A percentile compares a stretch with the other conserved stretches of the same genome.
phyloP scores from a whole-genome alignment of 1,140 invertebrate species.

The Chionoecetes opilio region DNA sequence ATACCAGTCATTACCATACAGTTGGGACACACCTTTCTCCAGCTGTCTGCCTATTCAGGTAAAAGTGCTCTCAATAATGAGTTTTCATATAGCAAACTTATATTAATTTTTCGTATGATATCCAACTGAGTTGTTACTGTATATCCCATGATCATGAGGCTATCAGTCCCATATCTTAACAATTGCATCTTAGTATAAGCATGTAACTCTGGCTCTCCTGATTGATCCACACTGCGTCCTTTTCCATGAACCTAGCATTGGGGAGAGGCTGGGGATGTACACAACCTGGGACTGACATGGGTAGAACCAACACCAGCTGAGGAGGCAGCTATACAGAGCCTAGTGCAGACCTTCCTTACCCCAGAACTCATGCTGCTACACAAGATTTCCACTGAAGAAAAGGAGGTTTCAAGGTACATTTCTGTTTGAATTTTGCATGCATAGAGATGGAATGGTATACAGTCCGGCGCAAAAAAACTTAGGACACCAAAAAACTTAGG shows the following conservation, averaged over 20 bases:
- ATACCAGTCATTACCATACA: constrained; percentile 86
- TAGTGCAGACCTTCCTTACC: constrained; percentile 68
- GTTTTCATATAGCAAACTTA: neutral
- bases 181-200: neutral
- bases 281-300: constrained; percentile 72
- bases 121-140: neutral
- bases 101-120: neutral
- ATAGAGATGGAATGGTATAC: too few relatives aligned
- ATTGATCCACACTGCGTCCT: constrained; percentile 89
- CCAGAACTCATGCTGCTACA: constrained; percentile 63
- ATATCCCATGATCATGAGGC: neutral
- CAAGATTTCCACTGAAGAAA: constrained; percentile 64
- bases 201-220: neutral
- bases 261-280: constrained; percentile 73
- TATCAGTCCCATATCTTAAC: neutral
- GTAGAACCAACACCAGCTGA: constrained; percentile 66
- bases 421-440: neutral
- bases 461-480: too few relatives aligned
- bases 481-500: too few relatives aligned
- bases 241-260: constrained; percentile 86
- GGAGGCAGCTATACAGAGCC: constrained; percentile 58
- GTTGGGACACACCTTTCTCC: constrained; percentile 87
- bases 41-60: constrained; percentile 90
- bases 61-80: constrained; percentile 79
- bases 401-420: constrained; percentile 71